Evolutionary conservation across 2,888 invertebrate species (phyloP), one percentile per base, ranked within the genome.

Genomic region (Epinotia ramella): DNA sequence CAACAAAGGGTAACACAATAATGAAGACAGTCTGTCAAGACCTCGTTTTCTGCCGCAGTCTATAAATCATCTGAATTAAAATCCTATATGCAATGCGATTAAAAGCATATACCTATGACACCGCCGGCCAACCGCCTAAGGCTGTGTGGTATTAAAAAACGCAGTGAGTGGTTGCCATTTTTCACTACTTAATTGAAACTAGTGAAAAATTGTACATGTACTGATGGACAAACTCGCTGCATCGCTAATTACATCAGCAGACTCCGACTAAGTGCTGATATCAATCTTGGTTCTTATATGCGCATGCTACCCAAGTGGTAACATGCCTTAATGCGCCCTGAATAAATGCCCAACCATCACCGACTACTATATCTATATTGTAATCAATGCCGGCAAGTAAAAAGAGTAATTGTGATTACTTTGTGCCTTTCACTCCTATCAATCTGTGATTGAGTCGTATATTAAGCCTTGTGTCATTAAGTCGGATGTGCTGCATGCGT

Each of bases 201-300:
- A 69, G 69, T 69, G 69, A 69, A 69, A 69, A 60, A 69, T 53
- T 33, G 66, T 53, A 66, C 24, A 53, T 59, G 44, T 24, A 46
- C 59, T 60, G 79, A 78, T 82, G 76, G 73, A 77, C 80, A 78
- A 79, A 78, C 80, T 84, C 80, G 80, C 78, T 83, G 84, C 81
- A 83, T 87, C 85, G 83, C 86, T 91, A 91, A 91, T 90, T 91
- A 87, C 85, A 87, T 89, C 89, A 89, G 87, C 89, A 89, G 89
- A 89, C 85, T 89, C 73, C 81, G 75, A 83, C 83, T 88, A 88
- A 90, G 87, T 88, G 87, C 82, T 78, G 88, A 89, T 90, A 91
- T 90, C 84, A 89, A 91, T 91, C 91, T 89, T 83, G 81, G 82
- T 82, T 81, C 78, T 77, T 79, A 79, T 81, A 81, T 81, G 82